A percentile compares a stretch with the other conserved stretches of the same genome.
Conservation (phyloP, 2,113 vertebrate genomes). For the Sebastes fasciatus region DNA sequence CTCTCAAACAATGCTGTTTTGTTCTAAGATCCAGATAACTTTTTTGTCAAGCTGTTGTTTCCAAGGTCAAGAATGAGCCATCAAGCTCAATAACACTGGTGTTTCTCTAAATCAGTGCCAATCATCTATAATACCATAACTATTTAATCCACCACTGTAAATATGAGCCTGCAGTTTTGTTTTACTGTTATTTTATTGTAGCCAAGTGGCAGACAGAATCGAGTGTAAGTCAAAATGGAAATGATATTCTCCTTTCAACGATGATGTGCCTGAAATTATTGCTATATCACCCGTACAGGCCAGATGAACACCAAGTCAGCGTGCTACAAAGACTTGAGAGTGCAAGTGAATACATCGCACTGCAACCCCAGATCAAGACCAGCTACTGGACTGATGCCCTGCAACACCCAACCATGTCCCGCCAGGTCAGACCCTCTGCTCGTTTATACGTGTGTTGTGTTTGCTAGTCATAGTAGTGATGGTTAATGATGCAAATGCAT, state of each 20-base stretch:
- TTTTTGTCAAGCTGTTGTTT: neutral
- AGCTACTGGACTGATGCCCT: conserved; percentile 80
- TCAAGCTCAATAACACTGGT: neutral
- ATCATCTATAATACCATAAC: neutral
- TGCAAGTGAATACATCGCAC: conserved; percentile 86
- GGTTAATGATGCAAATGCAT: neutral
- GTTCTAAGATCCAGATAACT: conserved; percentile 1
- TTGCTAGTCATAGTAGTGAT: neutral
- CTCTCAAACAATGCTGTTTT: neutral
- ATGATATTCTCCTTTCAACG: neutral
- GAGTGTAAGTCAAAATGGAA: neutral
- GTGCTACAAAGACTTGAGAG: conserved; percentile 88
- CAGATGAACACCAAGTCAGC: conserved; percentile 85
- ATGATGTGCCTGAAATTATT: neutral
- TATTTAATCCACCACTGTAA: neutral
- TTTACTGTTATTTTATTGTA: neutral
- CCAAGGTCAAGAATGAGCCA: neutral
- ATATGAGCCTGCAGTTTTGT: neutral
- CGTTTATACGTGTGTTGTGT: conserved; percentile 7
- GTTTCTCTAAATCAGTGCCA: neutral
- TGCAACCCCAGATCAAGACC: conserved; percentile 86
- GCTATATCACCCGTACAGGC: conserved; percentile 76
- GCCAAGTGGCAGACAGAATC: neutral
- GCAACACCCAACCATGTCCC: conserved; percentile 88
- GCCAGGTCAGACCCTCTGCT: conserved; percentile 83